These are phyloP conservation scores for Orthosia cruda DNA, from an alignment of 2,888 invertebrate species.

Conservation along the genomic window DNA sequence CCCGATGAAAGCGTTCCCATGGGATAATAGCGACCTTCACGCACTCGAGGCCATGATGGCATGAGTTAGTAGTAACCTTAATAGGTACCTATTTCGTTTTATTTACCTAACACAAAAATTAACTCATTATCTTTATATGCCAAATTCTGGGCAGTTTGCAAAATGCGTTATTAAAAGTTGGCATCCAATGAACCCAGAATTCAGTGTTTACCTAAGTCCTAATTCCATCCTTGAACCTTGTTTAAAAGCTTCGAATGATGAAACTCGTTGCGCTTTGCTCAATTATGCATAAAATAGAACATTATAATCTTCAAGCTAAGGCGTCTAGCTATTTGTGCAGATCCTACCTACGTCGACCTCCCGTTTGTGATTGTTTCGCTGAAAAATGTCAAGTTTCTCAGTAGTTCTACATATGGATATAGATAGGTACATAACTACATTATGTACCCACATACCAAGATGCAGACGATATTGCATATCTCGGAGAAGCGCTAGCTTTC, in stretches of 20 bases:
- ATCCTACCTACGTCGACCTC: not conserved
- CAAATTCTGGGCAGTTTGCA: not conserved
- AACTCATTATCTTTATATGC: not conserved
- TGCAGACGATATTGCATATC: constrained; percentile 6
- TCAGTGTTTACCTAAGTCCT: too few species aligned
- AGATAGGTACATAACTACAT: not conserved
- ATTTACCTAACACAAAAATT: not conserved
- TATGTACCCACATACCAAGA: constrained; percentile 1
- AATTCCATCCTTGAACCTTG: too few species aligned
- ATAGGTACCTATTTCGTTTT: not conserved
- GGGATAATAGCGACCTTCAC: not conserved
- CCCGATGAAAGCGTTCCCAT: too few species aligned
- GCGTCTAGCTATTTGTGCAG: too few species aligned
- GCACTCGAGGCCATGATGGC: not conserved
- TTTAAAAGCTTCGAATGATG: too few species aligned
- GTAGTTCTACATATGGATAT: not conserved
- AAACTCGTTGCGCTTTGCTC: not conserved
- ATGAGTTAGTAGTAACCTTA: not conserved
- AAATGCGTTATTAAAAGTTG: not conserved
- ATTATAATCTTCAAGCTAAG: not conserved
- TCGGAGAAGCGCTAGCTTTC: not conserved
- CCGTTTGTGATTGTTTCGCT: not conserved
- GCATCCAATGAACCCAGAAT: too few species aligned
- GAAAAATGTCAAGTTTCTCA: not conserved
- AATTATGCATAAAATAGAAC: not conserved